A percentile compares a stretch with the other conserved stretches of the same genome.
Evolutionary conservation across 2,797 vertebrate genomes (phyloP).

Genomic region (Trachurus trachurus): DNA sequence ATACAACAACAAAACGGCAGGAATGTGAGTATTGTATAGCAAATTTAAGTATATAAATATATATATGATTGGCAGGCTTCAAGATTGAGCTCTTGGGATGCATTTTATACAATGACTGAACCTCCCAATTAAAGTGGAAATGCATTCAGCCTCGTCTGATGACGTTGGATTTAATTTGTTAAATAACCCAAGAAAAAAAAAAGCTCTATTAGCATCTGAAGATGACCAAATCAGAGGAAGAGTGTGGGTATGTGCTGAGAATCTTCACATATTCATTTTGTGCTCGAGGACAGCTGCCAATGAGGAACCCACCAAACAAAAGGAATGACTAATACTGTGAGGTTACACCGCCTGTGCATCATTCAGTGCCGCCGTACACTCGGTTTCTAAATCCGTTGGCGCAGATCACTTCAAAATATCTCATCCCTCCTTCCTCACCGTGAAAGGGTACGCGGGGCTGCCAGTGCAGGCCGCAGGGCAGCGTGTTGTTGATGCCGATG

Average conservation of each 20-base stretch:
- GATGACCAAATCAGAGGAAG: constrained; percentile 19
- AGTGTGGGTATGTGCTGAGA: background rate
- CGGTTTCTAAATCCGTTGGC: constrained; percentile 14
- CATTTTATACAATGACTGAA: constrained; percentile 2
- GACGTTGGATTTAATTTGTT: constrained; percentile 8
- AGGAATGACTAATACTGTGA: constrained; percentile 34
- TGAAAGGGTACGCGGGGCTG: constrained; percentile 76
- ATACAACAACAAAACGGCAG: constrained; percentile 20
- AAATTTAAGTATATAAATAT: constrained; percentile 12
- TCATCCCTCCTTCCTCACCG: constrained; percentile 57
- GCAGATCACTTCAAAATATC: constrained; percentile 1
- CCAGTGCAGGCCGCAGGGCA: constrained; percentile 69
- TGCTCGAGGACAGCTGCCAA: background rate
- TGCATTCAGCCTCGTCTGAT: background rate
- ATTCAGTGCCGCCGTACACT: background rate
- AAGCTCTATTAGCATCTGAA: constrained; percentile 7
- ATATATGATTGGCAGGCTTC: background rate
- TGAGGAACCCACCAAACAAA: constrained; percentile 19
- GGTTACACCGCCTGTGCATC: background rate
- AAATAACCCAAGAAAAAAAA: background rate
- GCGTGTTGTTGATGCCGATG: constrained; percentile 57
- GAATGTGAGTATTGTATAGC: constrained; percentile 20
- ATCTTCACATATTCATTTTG: background rate
- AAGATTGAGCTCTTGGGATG: background rate
- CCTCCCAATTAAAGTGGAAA: constrained; percentile 8